Percentiles rank a stretch among this genome's conserved stretches.
These are phyloP conservation scores for Electrophaes corylata DNA, from an alignment of 2,888 invertebrate genomes.

Conservation along the genomic window DNA sequence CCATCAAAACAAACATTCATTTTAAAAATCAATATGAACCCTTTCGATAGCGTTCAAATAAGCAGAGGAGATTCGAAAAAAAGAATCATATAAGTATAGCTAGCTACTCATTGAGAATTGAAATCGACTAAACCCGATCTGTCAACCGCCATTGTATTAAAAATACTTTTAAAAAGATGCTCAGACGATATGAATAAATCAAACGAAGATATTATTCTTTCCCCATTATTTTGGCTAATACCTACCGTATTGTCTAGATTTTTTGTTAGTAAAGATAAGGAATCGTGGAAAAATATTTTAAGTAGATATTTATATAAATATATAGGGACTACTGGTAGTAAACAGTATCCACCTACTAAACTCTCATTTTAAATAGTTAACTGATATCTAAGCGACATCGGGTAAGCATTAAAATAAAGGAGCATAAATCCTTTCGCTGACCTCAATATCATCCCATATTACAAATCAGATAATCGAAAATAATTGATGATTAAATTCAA, in stretches of 20 bases:
- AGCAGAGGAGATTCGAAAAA: conserved; percentile 66
- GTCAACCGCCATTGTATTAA: conserved; percentile 76
- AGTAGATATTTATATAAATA: too few relatives aligned
- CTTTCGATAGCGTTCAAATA: conserved; percentile 76
- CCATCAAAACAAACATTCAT: conserved; percentile 75
- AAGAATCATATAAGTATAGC: conserved; percentile 50
- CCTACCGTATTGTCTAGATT: too few relatives aligned
- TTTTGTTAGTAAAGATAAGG: too few relatives aligned
- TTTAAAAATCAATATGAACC: conserved; percentile 79
- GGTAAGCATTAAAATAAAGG: conserved; percentile 13
- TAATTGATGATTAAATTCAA: conserved; percentile 81
- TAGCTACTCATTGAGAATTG: conserved; percentile 39
- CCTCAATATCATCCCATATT: conserved; percentile 39
- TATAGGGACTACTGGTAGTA: too few relatives aligned
- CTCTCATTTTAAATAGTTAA: conserved; percentile 5
- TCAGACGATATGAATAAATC: conserved; percentile 31
- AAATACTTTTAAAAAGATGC: conserved; percentile 50
- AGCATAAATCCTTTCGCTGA: conserved; percentile 41
- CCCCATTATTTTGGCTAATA: background rate
- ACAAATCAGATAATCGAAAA: conserved; percentile 75
- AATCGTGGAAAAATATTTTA: too few relatives aligned
- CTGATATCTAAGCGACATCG: conserved; percentile 2
- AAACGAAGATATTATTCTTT: conserved; percentile 22
- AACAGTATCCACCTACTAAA: too few relatives aligned
- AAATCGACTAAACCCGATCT: conserved; percentile 74